Percentiles rank a stretch among this genome's conserved stretches.
phyloP scores from a whole-genome alignment of 2,888 invertebrate genomes.

The Thyatira batis region DNA sequence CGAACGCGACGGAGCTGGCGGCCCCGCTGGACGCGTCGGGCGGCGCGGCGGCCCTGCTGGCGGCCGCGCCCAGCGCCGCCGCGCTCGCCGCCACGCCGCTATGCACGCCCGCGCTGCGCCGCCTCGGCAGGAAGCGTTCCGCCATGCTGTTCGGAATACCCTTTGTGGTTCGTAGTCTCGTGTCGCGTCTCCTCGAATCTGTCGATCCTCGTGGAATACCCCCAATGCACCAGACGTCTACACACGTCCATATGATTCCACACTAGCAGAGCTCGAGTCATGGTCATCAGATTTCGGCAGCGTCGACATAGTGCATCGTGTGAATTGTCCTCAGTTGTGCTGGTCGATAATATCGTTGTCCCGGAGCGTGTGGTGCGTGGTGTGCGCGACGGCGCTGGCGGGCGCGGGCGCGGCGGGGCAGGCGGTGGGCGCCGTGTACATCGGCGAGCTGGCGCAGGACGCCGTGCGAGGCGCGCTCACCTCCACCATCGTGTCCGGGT shows the following conservation, averaged over 20 bases:
- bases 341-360: slow-evolving; percentile 55
- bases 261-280: not conserved
- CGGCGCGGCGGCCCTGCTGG: slow-evolving; percentile 9
- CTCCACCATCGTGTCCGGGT: slow-evolving; percentile 49
- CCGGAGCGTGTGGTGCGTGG: slow-evolving; percentile 41
- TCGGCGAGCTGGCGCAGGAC: slow-evolving; percentile 61
- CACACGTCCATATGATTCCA: too few species aligned
- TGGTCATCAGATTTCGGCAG: not conserved
- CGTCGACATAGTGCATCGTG: not conserved
- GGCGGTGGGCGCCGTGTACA: slow-evolving; percentile 55
- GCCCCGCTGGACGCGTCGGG: slow-evolving; percentile 4
- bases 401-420: slow-evolving; percentile 63
- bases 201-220: too few species aligned
- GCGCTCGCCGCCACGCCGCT: slow-evolving; percentile 18
- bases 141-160: not conserved
- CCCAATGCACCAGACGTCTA: too few species aligned
- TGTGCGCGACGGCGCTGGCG: slow-evolving; percentile 42
- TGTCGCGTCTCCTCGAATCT: too few species aligned
- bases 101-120: slow-evolving; percentile 3
- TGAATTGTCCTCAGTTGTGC: slow-evolving; percentile 36
- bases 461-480: slow-evolving; percentile 57
- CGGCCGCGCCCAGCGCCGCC: slow-evolving; percentile 16
- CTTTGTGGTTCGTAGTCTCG: not conserved
- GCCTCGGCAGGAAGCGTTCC: not conserved
- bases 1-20: slow-evolving; percentile 1